A percentile compares a stretch with the other conserved stretches of the same genome.
phyloP scores from a whole-genome alignment of 2,888 invertebrate genomes.

The Orchestes rusci region DNA sequence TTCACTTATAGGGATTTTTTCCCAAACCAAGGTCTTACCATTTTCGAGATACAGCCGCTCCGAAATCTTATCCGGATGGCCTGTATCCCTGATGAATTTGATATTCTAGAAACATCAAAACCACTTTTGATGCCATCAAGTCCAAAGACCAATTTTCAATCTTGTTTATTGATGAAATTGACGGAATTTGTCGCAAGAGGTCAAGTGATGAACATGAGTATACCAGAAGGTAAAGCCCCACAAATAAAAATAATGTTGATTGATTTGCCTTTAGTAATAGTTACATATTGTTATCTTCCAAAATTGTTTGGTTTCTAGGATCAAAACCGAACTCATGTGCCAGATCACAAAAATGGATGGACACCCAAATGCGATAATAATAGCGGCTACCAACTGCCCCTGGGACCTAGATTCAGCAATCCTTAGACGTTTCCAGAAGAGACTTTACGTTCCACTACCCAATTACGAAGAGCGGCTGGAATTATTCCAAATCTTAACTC shows the following conservation, averaged over 20 bases:
- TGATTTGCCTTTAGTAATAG: not conserved
- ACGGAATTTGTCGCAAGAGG: constrained; percentile 49
- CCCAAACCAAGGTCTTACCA: too few relatives aligned
- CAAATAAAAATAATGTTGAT: not conserved
- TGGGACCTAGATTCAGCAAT: constrained; percentile 57
- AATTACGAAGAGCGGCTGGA: constrained; percentile 33
- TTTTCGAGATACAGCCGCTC: too few relatives aligned
- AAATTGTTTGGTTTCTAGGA: constrained; percentile 35
- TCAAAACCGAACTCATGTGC: constrained; percentile 52
- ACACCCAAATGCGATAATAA: constrained; percentile 40
- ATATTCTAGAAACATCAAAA: constrained; percentile 32
- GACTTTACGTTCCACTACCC: constrained; percentile 51
- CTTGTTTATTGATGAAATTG: constrained; percentile 55
- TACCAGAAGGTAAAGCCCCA: constrained; percentile 40
- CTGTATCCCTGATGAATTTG: too few relatives aligned
- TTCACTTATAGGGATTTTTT: too few relatives aligned
- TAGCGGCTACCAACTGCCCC: constrained; percentile 56
- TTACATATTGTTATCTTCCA: not conserved
- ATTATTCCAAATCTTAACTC: constrained; percentile 34
- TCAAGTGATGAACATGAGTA: constrained; percentile 46
- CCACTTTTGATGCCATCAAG: constrained; percentile 35
- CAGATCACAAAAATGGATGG: constrained; percentile 45
- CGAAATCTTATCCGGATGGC: too few relatives aligned
- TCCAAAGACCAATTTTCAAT: constrained; percentile 39
- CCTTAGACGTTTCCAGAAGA: constrained; percentile 50